These are phyloP conservation scores for Hedya salicella DNA, from an alignment of 2,888 invertebrate genomes.

Conservation along the genomic window DNA sequence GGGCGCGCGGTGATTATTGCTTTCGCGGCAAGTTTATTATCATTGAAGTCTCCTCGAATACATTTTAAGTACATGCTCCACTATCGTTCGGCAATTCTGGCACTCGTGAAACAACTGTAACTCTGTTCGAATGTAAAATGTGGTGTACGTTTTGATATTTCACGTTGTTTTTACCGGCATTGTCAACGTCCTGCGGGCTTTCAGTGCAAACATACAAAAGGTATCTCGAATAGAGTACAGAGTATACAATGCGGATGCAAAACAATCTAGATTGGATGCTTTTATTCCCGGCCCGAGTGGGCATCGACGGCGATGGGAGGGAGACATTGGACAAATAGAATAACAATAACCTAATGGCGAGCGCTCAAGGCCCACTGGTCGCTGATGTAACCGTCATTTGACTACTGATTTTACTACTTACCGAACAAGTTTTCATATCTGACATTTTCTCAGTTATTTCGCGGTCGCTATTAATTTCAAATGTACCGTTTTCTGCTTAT, in stretches of 20 bases:
- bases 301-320: conserved; percentile 15
- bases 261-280: conserved; percentile 32
- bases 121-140: conserved; percentile 1
- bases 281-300: conserved; percentile 5
- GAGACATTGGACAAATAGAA: conserved; percentile 42
- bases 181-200: neutral
- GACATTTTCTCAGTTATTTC: conserved; percentile 37
- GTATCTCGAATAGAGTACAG: conserved; percentile 16
- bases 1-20: conserved; percentile 26
- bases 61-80: conserved; percentile 7
- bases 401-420: conserved; percentile 33
- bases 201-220: conserved; percentile 11
- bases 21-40: conserved; percentile 33
- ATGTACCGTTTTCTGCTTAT: no score
- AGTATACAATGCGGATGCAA: conserved; percentile 25
- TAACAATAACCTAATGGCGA: conserved; percentile 38
- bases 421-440: conserved; percentile 38
- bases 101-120: neutral
- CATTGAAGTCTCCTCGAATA: conserved; percentile 26
- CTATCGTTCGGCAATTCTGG: conserved; percentile 14
- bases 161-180: conserved; percentile 5
- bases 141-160: neutral
- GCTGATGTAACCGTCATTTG: conserved; percentile 40
- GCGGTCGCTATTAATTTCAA: conserved; percentile 19
- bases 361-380: conserved; percentile 41